Base-by-base conservation (phyloP, 2,888 invertebrate species). In the Sinhomidia bicolor region DNA sequence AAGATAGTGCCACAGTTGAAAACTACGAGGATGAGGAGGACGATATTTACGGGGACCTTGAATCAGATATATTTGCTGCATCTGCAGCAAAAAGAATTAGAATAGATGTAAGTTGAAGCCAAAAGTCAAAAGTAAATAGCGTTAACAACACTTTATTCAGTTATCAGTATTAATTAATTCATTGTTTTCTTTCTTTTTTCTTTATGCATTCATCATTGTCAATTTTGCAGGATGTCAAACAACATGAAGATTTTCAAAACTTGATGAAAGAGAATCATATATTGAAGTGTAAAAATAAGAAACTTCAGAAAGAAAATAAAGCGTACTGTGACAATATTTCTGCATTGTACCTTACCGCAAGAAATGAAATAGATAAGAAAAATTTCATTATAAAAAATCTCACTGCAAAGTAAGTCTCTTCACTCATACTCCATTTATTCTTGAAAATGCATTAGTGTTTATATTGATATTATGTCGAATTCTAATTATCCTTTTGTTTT, bases 1-100 rank as follows among this genome's bases (percentile, higher is more conserved):
- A 44, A 0, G 82, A 29, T 1, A 23, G 10, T 10, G 80, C 6
- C 0, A n/a, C n/a, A n/a, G 65, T 32, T 20, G 79, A 65, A 14
- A 29, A 17, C 1, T 71, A 26, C 3, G 83, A 65, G 1, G 36
- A 51, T 7, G 76, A 65, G 26, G 91, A 91, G 23, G 89, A 89
- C 6, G 90, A 91, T 36, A 83, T 90, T 74, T 90, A 91, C 60
- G 91, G 89, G 0, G 91, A 91, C 32, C 76, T 91, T 14, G 90
- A 91, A n/a, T 57, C 82, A 0, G 85, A 89, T 14, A 81, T 91
- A 7, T 91, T 91, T 82, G 68, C 62, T 0, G 26, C 82, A 12
- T 29, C 20, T 12, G n/a, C n/a, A n/a, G 20, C 83, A 0, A 87
- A 89, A 68, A 87, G 71, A 32, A 23, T 44, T 0, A 57, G 51